Evolutionary conservation across 2,797 vertebrate genomes (phyloP).

Genomic region (Melopsittacus undulatus): DNA sequence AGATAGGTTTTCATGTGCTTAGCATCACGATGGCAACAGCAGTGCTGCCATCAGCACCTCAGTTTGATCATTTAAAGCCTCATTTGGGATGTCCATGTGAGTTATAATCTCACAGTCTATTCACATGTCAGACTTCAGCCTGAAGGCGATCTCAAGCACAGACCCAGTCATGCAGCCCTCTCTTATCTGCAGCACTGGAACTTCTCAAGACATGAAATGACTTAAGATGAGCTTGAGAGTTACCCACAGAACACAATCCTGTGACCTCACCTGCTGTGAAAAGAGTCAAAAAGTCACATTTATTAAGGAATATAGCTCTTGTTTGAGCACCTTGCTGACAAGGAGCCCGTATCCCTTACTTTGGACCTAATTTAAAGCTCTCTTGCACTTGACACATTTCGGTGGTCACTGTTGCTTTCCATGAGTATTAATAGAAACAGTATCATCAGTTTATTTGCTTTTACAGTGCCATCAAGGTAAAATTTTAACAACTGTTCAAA

Average conservation of each 20-base stretch:
- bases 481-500: not conserved
- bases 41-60: fast-evolving
- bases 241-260: not conserved
- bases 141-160: fast-evolving
- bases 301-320: not conserved
- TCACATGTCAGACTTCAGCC: not conserved
- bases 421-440: fast-evolving
- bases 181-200: not conserved
- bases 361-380: not conserved
- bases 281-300: not conserved
- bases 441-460: fast-evolving
- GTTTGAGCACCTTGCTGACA: not conserved
- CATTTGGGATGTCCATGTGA: fast-evolving
- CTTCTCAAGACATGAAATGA: not conserved
- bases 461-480: not conserved
- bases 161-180: no score
- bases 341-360: not conserved
- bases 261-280: not conserved
- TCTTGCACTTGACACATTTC: no score
- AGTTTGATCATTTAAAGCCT: fast-evolving
- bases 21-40: fast-evolving
- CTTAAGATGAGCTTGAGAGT: not conserved
- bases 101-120: fast-evolving
- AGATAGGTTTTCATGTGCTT: fast-evolving
- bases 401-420: not conserved